Conservation (phyloP, 2,113 vertebrate species). For the Nesogale talazaci region DNA sequence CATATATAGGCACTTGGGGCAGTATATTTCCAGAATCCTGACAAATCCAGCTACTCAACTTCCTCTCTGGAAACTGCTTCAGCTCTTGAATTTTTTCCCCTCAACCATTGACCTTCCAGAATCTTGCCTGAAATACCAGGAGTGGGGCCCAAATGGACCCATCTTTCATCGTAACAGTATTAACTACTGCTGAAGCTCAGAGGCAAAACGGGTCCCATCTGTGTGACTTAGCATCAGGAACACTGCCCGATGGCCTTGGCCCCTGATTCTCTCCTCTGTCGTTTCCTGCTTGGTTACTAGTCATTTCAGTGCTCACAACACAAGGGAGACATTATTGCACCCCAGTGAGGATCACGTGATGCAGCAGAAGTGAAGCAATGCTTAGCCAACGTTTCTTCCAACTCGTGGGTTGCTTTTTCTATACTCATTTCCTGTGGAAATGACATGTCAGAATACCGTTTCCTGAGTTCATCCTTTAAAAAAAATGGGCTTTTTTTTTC, state of each 20-base stretch:
- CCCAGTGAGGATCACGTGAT: background rate
- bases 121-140: background rate
- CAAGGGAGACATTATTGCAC: background rate
- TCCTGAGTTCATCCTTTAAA: slow-evolving; percentile 32
- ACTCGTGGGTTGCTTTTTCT: slow-evolving; percentile 1
- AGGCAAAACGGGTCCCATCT: slow-evolving; percentile 1
- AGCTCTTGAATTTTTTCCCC: background rate
- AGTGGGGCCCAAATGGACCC: background rate
- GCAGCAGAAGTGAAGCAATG: background rate
- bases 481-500: background rate
- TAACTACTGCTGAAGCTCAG: background rate
- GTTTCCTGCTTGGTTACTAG: background rate
- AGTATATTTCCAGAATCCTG: slow-evolving; percentile 43
- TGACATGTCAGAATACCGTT: too few relatives aligned
- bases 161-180: slow-evolving; percentile 61
- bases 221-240: slow-evolving; percentile 10
- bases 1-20: background rate
- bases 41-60: background rate
- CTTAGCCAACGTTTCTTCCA: slow-evolving; percentile 9
- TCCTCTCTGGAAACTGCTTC: slow-evolving; percentile 17
- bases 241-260: background rate
- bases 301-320: background rate
- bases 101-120: slow-evolving; percentile 37
- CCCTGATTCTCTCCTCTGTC: background rate
- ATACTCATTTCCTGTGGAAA: background rate